These are phyloP conservation scores for Drosophila pectinifera DNA, from an alignment of 1,140 invertebrate species.

Conservation along the genomic window DNA sequence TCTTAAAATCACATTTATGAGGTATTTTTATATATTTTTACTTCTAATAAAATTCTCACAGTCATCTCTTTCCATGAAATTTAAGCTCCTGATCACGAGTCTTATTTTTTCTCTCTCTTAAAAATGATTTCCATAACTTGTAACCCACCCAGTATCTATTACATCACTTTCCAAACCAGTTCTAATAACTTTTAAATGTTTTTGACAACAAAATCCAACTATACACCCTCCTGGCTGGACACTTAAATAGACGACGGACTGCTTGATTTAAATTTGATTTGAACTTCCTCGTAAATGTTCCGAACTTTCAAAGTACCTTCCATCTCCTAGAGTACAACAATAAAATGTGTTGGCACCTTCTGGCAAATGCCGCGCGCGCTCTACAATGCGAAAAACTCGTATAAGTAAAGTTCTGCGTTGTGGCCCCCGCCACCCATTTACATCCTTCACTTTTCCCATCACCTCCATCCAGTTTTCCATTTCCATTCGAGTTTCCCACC, in stretches of 20 bases:
- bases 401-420: constrained; percentile 65
- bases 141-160: neutral
- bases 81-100: too few relatives aligned
- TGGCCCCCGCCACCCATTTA: constrained; percentile 19
- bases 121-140: neutral
- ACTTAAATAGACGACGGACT: constrained; percentile 9
- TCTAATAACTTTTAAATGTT: neutral
- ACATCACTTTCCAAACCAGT: too few relatives aligned
- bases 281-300: constrained; percentile 28
- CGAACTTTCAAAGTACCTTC: constrained; percentile 30
- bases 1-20: too few relatives aligned
- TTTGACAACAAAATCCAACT: constrained; percentile 1
- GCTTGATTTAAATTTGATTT: constrained; percentile 31
- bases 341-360: constrained; percentile 82
- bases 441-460: constrained; percentile 31
- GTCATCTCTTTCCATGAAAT: too few relatives aligned
- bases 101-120: too few relatives aligned
- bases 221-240: neutral
- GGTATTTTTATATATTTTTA: too few relatives aligned
- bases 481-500: constrained; percentile 11
- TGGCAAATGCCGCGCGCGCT: constrained; percentile 74
- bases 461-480: constrained; percentile 16
- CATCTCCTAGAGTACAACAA: constrained; percentile 60
- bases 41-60: too few relatives aligned
- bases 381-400: constrained; percentile 74